Evolutionary conservation across 1,140 invertebrate genomes (phyloP).

Genomic region (Drosophila sp.): DNA sequence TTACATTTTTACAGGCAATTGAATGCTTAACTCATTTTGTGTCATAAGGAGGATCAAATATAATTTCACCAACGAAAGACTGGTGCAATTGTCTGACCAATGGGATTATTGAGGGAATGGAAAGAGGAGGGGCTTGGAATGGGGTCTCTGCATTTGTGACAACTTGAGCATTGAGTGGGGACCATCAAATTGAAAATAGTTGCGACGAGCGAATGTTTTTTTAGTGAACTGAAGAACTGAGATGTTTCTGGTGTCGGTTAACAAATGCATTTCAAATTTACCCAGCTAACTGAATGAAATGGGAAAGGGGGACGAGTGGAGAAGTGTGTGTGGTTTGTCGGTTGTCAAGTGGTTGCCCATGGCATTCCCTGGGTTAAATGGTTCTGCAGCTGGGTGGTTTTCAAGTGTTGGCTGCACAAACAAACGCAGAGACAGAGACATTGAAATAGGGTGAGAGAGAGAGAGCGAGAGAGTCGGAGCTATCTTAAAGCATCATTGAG

Average conservation of each 20-base stretch:
- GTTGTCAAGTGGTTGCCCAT: conserved; percentile 45
- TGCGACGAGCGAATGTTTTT: conserved; percentile 49
- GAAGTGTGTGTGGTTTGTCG: conserved; percentile 14
- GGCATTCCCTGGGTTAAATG: conserved; percentile 44
- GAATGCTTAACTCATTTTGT: neutral
- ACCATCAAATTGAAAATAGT: conserved; percentile 64
- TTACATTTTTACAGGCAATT: too few species aligned
- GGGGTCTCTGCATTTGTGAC: conserved; percentile 25
- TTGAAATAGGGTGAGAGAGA: conserved; percentile 2
- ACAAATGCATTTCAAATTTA: conserved; percentile 72
- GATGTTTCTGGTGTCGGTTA: conserved; percentile 50
- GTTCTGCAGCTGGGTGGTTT: conserved; percentile 33
- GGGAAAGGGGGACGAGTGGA: neutral
- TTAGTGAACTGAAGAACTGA: conserved; percentile 49
- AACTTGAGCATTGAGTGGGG: conserved; percentile 49
- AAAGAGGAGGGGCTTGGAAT: too few species aligned
- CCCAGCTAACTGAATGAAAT: conserved; percentile 19
- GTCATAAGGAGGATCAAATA: conserved; percentile 6
- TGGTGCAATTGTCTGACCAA: conserved; percentile 14
- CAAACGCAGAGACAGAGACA: conserved; percentile 4
- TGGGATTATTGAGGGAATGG: neutral
- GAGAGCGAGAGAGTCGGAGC: neutral
- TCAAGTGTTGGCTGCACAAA: conserved; percentile 39
- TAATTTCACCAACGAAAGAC: conserved; percentile 13
- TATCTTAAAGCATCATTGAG: conserved; percentile 52